Evolutionary conservation across 2,113 vertebrate species (phyloP).

Genomic region (Proteles cristata): DNA sequence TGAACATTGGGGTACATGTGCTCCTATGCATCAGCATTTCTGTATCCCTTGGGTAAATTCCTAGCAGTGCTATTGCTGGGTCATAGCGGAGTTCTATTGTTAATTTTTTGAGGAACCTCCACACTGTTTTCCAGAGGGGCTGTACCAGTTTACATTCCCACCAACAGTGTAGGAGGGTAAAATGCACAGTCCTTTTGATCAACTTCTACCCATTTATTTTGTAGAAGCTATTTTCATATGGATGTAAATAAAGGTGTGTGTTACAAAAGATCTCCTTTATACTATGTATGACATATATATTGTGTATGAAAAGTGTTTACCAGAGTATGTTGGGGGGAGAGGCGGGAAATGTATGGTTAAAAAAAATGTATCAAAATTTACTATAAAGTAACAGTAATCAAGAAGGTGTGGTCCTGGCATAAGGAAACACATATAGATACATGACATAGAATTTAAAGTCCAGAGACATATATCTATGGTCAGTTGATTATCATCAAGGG

Average conservation of each 20-base stretch:
- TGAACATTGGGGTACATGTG: too few relatives aligned
- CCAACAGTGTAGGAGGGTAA: background rate
- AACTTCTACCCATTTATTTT: background rate
- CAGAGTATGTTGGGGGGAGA: slow-evolving; percentile 3
- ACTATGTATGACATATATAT: background rate
- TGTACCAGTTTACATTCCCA: too few relatives aligned
- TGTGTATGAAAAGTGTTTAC: background rate
- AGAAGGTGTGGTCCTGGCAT: background rate
- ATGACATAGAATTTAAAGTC: background rate
- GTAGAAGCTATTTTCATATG: background rate
- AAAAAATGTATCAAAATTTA: background rate
- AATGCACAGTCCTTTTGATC: background rate
- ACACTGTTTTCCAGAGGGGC: too few relatives aligned
- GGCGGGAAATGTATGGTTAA: background rate
- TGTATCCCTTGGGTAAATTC: too few relatives aligned
- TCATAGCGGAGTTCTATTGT: too few relatives aligned
- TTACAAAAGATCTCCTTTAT: background rate
- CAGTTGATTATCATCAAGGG: background rate
- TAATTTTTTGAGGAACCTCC: too few relatives aligned
- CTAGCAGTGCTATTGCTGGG: too few relatives aligned
- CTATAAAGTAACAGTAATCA: background rate
- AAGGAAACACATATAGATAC: background rate
- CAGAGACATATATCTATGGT: background rate
- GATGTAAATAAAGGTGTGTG: background rate
- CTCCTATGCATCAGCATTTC: too few relatives aligned